A percentile compares a stretch with the other conserved stretches of the same genome.
phyloP scores from a whole-genome alignment of 2,113 vertebrate species.

The Origma solitaria region DNA sequence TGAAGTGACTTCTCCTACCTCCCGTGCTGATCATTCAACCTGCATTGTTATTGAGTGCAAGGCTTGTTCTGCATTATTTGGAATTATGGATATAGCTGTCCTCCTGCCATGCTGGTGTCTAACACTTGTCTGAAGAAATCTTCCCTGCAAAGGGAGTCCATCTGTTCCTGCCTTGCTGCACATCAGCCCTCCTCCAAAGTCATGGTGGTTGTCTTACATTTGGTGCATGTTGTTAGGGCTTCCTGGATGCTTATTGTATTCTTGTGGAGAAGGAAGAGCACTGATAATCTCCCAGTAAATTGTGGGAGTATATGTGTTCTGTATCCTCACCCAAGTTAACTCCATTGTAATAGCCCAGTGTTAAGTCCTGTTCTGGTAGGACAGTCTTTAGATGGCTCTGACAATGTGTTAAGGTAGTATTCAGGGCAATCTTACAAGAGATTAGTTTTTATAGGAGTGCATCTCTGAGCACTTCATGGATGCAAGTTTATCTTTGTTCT shows the following conservation, averaged over 20 bases:
- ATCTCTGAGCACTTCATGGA: background rate
- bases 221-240: background rate
- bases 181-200: background rate
- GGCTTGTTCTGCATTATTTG: background rate
- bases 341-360: background rate
- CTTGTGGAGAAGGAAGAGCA: background rate
- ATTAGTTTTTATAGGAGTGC: background rate
- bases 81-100: background rate
- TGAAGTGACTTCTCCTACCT: too few species aligned
- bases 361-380: background rate
- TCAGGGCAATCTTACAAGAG: background rate
- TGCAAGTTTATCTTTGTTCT: background rate
- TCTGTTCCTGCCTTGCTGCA: background rate
- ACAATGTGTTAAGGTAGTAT: background rate
- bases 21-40: background rate
- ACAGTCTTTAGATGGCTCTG: background rate
- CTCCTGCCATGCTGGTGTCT: background rate
- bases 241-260: background rate
- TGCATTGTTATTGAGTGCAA: background rate
- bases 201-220: background rate
- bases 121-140: background rate
- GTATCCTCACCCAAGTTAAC: background rate
- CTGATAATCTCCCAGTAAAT: background rate
- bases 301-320: background rate
- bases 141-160: background rate